phyloP scores from a whole-genome alignment of 2,113 vertebrate genomes.

The Nicator chloris region DNA sequence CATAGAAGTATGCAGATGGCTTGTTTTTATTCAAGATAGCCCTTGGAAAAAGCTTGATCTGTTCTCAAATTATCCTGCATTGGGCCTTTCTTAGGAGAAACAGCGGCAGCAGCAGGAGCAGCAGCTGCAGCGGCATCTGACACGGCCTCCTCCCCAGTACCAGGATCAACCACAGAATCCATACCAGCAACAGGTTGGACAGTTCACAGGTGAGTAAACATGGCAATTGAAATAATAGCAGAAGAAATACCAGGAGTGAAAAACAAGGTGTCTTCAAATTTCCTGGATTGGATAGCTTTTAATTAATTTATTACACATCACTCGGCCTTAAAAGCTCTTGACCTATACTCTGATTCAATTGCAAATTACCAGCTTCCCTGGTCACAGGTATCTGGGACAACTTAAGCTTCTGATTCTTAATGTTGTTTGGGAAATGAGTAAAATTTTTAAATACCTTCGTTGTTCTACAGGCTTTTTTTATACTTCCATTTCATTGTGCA shows the following conservation, averaged over 20 bases:
- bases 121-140: constrained; percentile 92
- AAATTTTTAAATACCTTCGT: neutral
- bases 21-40: neutral
- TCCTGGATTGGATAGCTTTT: neutral
- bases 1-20: neutral
- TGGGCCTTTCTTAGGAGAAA: constrained; percentile 80
- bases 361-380: neutral
- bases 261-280: neutral
- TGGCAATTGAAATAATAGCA: neutral
- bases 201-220: constrained; percentile 81
- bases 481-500: neutral
- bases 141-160: constrained; percentile 92
- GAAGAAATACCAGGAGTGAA: neutral
- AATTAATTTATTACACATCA: neutral
- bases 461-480: neutral
- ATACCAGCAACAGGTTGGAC: constrained; percentile 83
- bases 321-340: neutral
- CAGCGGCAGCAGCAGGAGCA: constrained; percentile 89
- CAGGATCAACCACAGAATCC: constrained; percentile 90
- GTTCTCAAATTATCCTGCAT: neutral
- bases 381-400: neutral
- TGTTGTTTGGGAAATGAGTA: neutral
- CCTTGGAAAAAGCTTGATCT: neutral
- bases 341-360: neutral
- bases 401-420: neutral